Conservation (phyloP, 2,113 vertebrate genomes). For the Oreochromis tanganicae region DNA sequence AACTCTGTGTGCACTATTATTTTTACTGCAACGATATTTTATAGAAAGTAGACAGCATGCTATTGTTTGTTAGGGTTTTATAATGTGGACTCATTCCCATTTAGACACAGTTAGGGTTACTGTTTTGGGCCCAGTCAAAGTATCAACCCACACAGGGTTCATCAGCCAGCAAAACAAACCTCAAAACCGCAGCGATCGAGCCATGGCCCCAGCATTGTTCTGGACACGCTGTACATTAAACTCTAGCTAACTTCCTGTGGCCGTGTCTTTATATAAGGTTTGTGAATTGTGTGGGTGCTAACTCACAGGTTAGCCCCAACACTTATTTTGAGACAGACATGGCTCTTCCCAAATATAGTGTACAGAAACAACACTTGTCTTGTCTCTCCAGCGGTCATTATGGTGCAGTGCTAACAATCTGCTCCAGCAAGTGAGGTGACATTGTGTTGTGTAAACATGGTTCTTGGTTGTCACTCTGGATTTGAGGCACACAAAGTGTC, state of each 20-base stretch:
- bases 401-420: slow-evolving; percentile 26
- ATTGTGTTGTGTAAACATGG: slow-evolving; percentile 30
- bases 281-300: slow-evolving; percentile 27
- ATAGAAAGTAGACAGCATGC: background rate
- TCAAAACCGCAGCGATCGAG: slow-evolving; percentile 14
- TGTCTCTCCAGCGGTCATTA: slow-evolving; percentile 35
- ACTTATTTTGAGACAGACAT: slow-evolving; percentile 45
- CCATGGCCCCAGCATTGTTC: slow-evolving; percentile 19
- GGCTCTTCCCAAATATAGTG: slow-evolving; percentile 38
- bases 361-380: slow-evolving; percentile 16
- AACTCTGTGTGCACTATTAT: background rate
- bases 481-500: slow-evolving; percentile 3
- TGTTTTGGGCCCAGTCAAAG: slow-evolving; percentile 11
- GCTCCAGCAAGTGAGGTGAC: slow-evolving; percentile 24
- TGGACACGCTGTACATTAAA: slow-evolving; percentile 1
- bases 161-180: slow-evolving; percentile 33
- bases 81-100: slow-evolving; percentile 9
- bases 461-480: slow-evolving; percentile 20
- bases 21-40: background rate
- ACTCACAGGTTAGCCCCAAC: slow-evolving; percentile 9
- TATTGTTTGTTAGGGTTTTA: slow-evolving; percentile 13
- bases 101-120: background rate
- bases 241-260: background rate
- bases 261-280: slow-evolving; percentile 12
- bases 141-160: slow-evolving; percentile 20